Conservation (phyloP, 2,113 vertebrate species). For the Pavo muticus region DNA sequence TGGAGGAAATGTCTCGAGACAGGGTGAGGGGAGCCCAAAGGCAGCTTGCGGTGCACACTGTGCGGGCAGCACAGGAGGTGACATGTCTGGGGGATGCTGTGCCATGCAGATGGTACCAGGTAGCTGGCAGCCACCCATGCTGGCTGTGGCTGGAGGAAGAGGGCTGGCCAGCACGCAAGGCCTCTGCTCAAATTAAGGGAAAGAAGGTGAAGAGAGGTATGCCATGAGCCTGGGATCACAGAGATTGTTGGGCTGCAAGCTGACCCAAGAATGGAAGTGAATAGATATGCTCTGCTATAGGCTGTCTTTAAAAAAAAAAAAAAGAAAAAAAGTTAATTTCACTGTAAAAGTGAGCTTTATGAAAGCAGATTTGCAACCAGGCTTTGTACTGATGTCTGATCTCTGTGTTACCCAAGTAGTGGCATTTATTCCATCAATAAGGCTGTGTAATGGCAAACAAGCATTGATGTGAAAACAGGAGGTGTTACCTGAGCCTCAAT, state of each 20-base stretch:
- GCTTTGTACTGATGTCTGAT: background rate
- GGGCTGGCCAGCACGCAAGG: background rate
- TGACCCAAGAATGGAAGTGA: background rate
- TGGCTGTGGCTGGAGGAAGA: background rate
- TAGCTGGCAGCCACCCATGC: background rate
- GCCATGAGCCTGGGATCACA: background rate
- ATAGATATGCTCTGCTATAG: background rate
- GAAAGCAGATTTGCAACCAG: background rate
- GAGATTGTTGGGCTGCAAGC: background rate
- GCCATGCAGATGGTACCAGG: fast-evolving
- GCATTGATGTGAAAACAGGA: background rate
- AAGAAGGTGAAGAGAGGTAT: background rate
- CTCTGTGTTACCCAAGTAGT: background rate
- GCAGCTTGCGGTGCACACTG: fast-evolving
- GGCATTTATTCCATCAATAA: background rate
- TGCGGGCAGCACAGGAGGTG: background rate
- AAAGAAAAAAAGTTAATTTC: background rate
- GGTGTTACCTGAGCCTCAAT: background rate
- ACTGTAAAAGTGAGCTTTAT: background rate
- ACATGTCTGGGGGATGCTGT: background rate
- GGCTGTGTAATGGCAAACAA: background rate
- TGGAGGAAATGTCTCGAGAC: background rate
- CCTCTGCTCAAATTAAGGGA: background rate
- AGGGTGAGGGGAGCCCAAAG: background rate
- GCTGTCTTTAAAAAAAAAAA: background rate